Evolutionary conservation across 2,888 invertebrate species (phyloP).

Genomic region (Eilema caniola): DNA sequence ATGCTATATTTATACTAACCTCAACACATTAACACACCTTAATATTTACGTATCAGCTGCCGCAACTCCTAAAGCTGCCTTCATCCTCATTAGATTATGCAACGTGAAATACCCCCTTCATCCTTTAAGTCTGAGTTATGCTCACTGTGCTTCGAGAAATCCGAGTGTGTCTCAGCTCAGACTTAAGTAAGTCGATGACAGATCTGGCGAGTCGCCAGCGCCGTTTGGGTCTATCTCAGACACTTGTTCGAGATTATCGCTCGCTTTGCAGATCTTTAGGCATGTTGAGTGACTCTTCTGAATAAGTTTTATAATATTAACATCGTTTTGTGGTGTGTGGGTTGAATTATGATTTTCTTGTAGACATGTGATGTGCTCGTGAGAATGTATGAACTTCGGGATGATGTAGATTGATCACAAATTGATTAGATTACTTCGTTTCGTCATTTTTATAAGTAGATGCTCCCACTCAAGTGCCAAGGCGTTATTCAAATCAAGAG

Average conservation of each 20-base stretch:
- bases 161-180: conserved; percentile 8
- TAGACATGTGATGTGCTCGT: background rate
- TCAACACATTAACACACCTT: background rate
- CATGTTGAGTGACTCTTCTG: background rate
- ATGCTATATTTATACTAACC: background rate
- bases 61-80: background rate
- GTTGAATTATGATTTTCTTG: background rate
- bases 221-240: conserved; percentile 10
- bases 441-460: too few species aligned
- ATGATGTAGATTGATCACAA: too few species aligned
- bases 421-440: too few species aligned
- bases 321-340: background rate
- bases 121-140: conserved; percentile 12
- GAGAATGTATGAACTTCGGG: too few species aligned
- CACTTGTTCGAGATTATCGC: conserved; percentile 20
- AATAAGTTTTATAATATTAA: background rate
- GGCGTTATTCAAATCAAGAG: too few species aligned
- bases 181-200: conserved; percentile 20
- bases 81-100: background rate
- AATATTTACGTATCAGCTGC: background rate
- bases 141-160: conserved; percentile 5
- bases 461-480: too few species aligned
- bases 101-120: background rate
- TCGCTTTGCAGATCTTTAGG: conserved; percentile 18
- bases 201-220: conserved; percentile 20